A percentile compares a stretch with the other conserved stretches of the same genome.
phyloP scores from a whole-genome alignment of 2,888 invertebrate genomes.

The Saturnia pavonia region DNA sequence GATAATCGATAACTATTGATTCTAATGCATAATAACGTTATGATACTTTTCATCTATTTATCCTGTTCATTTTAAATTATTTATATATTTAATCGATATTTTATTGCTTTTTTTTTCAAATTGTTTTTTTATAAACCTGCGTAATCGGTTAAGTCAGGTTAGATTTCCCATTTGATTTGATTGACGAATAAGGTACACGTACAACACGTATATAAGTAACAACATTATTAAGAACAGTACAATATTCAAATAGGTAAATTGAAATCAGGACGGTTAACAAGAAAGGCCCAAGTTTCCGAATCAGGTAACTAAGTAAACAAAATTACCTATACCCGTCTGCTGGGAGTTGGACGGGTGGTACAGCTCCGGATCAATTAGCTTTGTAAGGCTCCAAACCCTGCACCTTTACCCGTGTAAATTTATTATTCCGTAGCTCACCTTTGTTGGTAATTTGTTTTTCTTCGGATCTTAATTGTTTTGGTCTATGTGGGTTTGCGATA shows the following conservation, averaged over 20 bases:
- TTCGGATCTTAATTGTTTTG: slow-evolving; percentile 10
- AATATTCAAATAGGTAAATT: slow-evolving; percentile 20
- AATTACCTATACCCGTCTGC: slow-evolving; percentile 29
- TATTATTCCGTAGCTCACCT: not conserved
- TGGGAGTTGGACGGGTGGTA: not conserved
- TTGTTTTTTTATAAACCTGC: too few relatives aligned
- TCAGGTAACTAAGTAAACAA: slow-evolving; percentile 33
- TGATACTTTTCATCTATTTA: too few relatives aligned
- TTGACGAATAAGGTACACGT: not conserved
- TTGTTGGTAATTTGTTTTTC: slow-evolving; percentile 11
- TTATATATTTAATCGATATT: too few relatives aligned
- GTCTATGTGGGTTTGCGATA: slow-evolving; percentile 12
- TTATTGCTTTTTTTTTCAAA: too few relatives aligned
- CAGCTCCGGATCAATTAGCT: slow-evolving; percentile 4
- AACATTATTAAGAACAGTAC: not conserved
- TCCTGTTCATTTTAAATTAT: too few relatives aligned
- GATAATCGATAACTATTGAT: too few relatives aligned
- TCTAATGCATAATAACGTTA: too few relatives aligned
- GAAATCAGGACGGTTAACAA: slow-evolving; percentile 16
- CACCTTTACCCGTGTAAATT: slow-evolving; percentile 6
- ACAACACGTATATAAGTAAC: not conserved
- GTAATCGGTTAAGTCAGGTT: too few relatives aligned
- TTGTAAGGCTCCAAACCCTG: slow-evolving; percentile 1
- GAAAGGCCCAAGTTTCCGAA: slow-evolving; percentile 24
- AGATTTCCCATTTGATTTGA: too few relatives aligned